These are phyloP conservation scores for Chascanopsetta lugubris DNA, from an alignment of 2,113 vertebrate genomes.

Conservation along the genomic window DNA sequence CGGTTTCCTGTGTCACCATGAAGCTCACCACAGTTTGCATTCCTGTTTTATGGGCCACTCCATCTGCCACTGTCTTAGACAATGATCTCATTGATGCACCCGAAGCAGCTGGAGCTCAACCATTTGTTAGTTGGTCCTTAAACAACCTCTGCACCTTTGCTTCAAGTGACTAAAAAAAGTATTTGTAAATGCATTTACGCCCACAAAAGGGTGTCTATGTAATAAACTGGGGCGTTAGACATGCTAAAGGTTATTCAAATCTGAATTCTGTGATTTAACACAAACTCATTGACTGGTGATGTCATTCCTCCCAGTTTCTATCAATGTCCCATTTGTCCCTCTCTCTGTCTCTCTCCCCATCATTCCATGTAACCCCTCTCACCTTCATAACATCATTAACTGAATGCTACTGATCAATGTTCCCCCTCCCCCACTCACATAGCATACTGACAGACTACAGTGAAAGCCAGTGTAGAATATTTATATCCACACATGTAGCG, in stretches of 20 bases:
- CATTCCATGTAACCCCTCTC: conserved; percentile 55
- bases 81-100: background rate
- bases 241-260: conserved; percentile 6
- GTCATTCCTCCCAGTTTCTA: conserved; percentile 60
- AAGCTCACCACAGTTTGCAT: background rate
- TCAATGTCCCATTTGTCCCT: conserved; percentile 49
- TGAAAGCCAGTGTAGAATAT: conserved; percentile 73
- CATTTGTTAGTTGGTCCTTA: conserved; percentile 9
- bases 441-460: conserved; percentile 82
- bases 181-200: background rate
- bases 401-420: conserved; percentile 73
- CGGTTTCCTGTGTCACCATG: background rate
- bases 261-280: conserved; percentile 12
- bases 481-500: too few species aligned
- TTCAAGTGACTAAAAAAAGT: conserved; percentile 36
- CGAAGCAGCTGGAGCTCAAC: conserved; percentile 15
- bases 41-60: background rate
- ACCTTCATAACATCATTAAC: conserved; percentile 57
- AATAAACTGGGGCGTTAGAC: conserved; percentile 55
- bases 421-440: conserved; percentile 74
- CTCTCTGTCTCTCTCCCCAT: conserved; percentile 36
- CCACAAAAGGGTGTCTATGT: conserved; percentile 27
- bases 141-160: conserved; percentile 1
- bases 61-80: conserved; percentile 31
- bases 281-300: conserved; percentile 19